These are phyloP conservation scores for Orchestia grillus DNA, from an alignment of 1,140 invertebrate genomes.

Conservation along the genomic window DNA sequence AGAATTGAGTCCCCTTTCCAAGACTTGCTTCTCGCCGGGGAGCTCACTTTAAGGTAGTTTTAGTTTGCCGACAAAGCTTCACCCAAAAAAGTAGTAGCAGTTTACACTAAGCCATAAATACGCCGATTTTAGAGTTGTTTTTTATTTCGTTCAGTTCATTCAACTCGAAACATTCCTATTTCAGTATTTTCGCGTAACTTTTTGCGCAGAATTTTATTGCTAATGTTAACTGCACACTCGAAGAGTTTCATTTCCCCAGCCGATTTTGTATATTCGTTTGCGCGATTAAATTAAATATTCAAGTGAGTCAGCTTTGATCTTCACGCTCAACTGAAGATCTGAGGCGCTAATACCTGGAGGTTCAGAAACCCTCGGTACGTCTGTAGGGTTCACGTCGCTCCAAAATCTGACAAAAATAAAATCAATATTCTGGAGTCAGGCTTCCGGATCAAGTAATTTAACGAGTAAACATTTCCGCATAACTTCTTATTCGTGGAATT, in stretches of 20 bases:
- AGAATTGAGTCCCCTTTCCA: no score
- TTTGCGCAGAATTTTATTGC: background rate
- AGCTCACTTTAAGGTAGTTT: no score
- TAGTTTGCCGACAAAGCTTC: background rate
- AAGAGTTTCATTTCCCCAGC: background rate
- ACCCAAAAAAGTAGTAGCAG: background rate
- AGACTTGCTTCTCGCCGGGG: no score
- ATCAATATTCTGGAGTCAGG: background rate
- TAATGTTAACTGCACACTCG: background rate
- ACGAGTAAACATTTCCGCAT: background rate
- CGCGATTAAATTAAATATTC: background rate
- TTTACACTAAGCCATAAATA: no score
- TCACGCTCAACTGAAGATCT: background rate
- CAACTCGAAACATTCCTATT: background rate
- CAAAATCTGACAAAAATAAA: background rate
- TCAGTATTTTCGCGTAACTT: background rate
- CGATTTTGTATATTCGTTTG: background rate
- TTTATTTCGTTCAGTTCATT: background rate
- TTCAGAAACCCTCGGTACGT: background rate
- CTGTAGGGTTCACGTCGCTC: background rate
- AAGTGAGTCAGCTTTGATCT: background rate
- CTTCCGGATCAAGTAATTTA: background rate
- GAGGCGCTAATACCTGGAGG: no score
- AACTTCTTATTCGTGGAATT: background rate
- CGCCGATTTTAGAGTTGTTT: background rate